These are phyloP conservation scores for Saturnia japonica DNA, from an alignment of 2,888 invertebrate species.

Conservation along the genomic window DNA sequence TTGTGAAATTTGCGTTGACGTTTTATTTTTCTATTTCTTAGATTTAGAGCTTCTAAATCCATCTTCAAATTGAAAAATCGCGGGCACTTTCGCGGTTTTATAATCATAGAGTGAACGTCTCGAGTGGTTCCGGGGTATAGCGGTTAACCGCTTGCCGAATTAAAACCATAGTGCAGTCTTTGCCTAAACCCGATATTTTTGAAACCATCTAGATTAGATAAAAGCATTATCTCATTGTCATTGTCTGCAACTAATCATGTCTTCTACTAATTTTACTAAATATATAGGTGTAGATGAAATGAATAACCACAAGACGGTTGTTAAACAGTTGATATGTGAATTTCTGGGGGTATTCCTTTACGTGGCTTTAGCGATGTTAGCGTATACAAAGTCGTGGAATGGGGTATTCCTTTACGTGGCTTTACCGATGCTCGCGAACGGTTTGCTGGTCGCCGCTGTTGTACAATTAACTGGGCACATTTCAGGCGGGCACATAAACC, in stretches of 20 bases:
- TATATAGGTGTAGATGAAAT: constrained; percentile 37
- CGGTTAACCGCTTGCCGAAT: too few species aligned
- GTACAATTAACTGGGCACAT: constrained; percentile 41
- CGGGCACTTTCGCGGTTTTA: too few species aligned
- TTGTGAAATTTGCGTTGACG: too few species aligned
- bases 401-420: constrained; percentile 26
- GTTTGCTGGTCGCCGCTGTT: constrained; percentile 35
- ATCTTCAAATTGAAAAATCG: too few species aligned
- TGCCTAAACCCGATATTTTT: not conserved
- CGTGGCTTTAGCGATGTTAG: constrained; percentile 33
- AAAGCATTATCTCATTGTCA: not conserved
- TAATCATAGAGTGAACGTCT: too few species aligned
- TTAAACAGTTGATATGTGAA: constrained; percentile 41
- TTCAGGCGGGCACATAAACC: constrained; percentile 47
- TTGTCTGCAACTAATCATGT: not conserved
- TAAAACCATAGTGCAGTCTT: too few species aligned
- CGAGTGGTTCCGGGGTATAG: too few species aligned
- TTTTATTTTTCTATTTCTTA: too few species aligned
- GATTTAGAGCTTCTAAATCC: too few species aligned
- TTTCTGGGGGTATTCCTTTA: constrained; percentile 40
- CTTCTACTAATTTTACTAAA: constrained; percentile 16
- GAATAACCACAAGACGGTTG: constrained; percentile 27
- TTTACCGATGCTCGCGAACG: constrained; percentile 35
- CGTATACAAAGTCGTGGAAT: constrained; percentile 22
- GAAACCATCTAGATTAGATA: constrained; percentile 13